A percentile compares a stretch with the other conserved stretches of the same genome.
These are phyloP conservation scores for Troides oblongomaculatus DNA, from an alignment of 2,888 invertebrate genomes.

Conservation along the genomic window DNA sequence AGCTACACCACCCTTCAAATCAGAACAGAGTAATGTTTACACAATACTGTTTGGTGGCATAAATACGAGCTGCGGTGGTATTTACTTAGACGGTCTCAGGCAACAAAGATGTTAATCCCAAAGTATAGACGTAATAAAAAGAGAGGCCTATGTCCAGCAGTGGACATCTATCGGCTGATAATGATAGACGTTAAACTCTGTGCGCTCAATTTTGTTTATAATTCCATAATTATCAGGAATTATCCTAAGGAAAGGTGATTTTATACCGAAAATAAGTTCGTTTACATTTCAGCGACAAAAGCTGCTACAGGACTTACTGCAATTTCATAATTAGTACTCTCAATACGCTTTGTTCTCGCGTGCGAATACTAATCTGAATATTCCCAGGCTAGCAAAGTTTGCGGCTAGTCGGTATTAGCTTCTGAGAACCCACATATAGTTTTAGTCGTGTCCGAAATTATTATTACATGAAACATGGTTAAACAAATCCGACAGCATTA, in stretches of 20 bases:
- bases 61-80: too few relatives aligned
- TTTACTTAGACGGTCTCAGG: too few relatives aligned
- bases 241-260: constrained; percentile 10
- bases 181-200: too few relatives aligned
- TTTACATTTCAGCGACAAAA: constrained; percentile 28
- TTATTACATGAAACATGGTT: constrained; percentile 60
- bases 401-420: constrained; percentile 50
- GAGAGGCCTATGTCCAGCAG: too few relatives aligned
- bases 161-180: too few relatives aligned
- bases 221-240: background rate
- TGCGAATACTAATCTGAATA: constrained; percentile 51
- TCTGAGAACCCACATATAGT: constrained; percentile 49
- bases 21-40: too few relatives aligned
- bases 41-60: too few relatives aligned
- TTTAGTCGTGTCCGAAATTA: constrained; percentile 70
- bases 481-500: constrained; percentile 49
- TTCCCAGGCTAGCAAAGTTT: constrained; percentile 57
- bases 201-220: background rate
- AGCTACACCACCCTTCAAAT: too few relatives aligned
- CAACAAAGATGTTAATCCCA: too few relatives aligned
- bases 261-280: constrained; percentile 32
- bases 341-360: constrained; percentile 45
- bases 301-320: constrained; percentile 29
- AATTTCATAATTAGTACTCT: constrained; percentile 52
- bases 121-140: too few relatives aligned